Percentiles rank a stretch among this genome's conserved stretches.
Conservation (phyloP, 2,797 vertebrate genomes). For the Typhlichthys subterraneus region DNA sequence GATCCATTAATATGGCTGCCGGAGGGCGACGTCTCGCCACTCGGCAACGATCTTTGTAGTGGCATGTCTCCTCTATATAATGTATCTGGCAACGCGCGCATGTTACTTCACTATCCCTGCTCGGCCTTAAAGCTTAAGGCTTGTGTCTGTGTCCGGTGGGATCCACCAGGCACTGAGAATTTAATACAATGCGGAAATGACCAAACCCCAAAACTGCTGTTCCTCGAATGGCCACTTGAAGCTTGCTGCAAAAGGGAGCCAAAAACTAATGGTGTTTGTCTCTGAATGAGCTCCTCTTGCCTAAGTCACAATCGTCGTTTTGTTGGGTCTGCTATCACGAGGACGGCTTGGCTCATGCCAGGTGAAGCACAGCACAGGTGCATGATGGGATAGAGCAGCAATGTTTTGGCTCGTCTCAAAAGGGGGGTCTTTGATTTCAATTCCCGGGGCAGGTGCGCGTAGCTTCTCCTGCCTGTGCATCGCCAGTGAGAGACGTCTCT, state of each 20-base stretch:
- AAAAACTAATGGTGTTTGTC: constrained; percentile 3
- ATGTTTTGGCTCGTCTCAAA: constrained; percentile 60
- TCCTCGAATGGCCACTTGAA: no score
- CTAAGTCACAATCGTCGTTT: constrained; percentile 46
- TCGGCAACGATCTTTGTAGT: not conserved
- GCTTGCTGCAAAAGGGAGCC: no score
- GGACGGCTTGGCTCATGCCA: constrained; percentile 14
- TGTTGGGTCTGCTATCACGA: constrained; percentile 40
- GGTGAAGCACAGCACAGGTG: not conserved
- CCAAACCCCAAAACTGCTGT: no score
- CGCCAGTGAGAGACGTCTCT: constrained; percentile 54
- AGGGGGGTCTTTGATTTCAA: constrained; percentile 64
- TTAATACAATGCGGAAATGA: no score
- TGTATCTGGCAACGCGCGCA: no score
- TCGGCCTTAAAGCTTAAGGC: no score
- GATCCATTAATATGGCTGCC: constrained; percentile 40
- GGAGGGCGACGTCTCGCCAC: constrained; percentile 2
- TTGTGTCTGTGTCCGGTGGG: not conserved
- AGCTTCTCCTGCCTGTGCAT: constrained; percentile 62
- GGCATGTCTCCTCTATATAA: no score
- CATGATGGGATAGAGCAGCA: constrained; percentile 11
- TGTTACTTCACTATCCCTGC: no score
- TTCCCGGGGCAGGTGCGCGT: constrained; percentile 68
- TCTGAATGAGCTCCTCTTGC: constrained; percentile 52
- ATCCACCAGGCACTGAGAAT: no score